A percentile compares a stretch with the other conserved stretches of the same genome.
phyloP scores from a whole-genome alignment of 2,888 invertebrate species.

The Punctoribates punctum region DNA sequence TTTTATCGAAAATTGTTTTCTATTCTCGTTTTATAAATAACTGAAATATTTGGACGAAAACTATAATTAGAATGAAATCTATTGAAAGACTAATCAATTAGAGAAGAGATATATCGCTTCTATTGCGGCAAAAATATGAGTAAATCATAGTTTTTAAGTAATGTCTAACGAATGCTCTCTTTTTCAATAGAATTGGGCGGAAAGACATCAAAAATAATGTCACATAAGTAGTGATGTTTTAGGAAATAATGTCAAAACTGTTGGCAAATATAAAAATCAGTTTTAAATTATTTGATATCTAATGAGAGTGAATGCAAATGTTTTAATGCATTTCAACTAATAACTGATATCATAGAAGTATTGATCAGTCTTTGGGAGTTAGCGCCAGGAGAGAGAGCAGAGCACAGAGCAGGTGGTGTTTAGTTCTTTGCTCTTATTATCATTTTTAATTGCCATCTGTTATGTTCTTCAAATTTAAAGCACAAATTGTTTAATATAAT shows the following conservation, averaged over 20 bases:
- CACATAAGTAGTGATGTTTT: constrained; percentile 3
- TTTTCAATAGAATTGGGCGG: neutral
- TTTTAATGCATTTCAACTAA: neutral
- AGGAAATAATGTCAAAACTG: constrained; percentile 22
- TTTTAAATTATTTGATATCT: constrained; percentile 20
- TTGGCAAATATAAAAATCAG: constrained; percentile 19
- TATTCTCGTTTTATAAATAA: neutral
- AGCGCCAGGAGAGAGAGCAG: neutral
- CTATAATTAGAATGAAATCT: neutral
- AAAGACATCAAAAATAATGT: constrained; percentile 26
- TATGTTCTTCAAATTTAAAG: constrained; percentile 5
- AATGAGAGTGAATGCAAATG: neutral
- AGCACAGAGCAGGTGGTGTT: constrained; percentile 28
- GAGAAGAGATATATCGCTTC: neutral
- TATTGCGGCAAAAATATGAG: neutral
- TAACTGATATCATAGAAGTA: constrained; percentile 7
- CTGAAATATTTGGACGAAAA: neutral
- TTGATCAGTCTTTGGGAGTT: neutral
- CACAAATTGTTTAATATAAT: constrained; percentile 32
- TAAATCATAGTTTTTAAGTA: neutral
- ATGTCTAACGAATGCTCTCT: constrained; percentile 6
- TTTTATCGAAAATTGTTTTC: neutral
- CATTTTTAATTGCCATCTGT: constrained; percentile 34
- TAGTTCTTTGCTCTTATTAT: constrained; percentile 22
- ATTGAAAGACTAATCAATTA: too few relatives aligned